Evolutionary conservation across 2,113 vertebrate species (phyloP), one percentile per base, ranked within the genome.

Genomic region (Tiliqua scincoides): DNA sequence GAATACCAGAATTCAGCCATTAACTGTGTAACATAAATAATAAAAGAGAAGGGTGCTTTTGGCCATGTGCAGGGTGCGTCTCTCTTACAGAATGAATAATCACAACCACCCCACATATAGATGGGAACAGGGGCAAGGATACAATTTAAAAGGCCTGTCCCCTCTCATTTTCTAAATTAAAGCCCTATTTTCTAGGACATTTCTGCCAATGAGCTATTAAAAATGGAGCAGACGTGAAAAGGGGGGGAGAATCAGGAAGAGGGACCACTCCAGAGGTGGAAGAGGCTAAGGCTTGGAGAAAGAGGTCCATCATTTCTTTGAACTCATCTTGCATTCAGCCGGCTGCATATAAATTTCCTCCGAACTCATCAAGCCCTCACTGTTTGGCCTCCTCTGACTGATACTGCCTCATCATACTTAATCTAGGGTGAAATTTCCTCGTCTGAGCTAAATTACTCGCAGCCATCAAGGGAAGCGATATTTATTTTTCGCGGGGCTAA

Each of bases 401-500:
- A 98, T 98, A 98, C 97, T 98, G 98, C 98, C 98, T 99, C 99
- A 99, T 99, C 99, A 99, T 98, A 99, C 98, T 99, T 99, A 99
- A 99, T 99, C 98, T 99, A 98, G 97, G 98, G 98, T 98, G 98
- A 99, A 98, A 98, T 98, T 98, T 98, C 97, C 98, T 98, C 97
- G 96, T 98, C 98, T 98, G 97, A 98, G 98, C 98, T 99, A 99
- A 99, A 99, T 99, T 98, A 99, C 98, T 99, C 96, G 97, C 98
- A 98, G 98, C 98, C 98, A 98, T 98, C 98, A 98, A 97, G 98
- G 98, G 98, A 98, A 97, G 96, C 97, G 98, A 99, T 99, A 99
- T 99, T 99, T 99, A 99, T 99, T 99, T 99, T 99, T 98, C 97
- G 98, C 97, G 97, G 98, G 98, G 98, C 98, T 99, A 99, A 99